Conservation (phyloP, 2,113 vertebrate genomes). For the Albula goreensis region DNA sequence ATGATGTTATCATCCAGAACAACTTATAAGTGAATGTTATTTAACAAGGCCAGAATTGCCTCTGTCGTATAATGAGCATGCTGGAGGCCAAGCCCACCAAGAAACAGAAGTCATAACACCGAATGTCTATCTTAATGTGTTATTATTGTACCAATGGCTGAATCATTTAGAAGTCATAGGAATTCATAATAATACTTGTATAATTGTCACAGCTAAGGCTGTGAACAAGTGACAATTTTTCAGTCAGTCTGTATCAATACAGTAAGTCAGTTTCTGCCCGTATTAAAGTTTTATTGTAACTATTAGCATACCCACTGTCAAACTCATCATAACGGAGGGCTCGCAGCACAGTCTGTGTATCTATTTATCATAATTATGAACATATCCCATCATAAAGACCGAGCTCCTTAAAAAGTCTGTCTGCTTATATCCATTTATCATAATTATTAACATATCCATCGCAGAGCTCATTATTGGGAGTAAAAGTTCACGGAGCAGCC, state of each 20-base stretch:
- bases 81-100: no score
- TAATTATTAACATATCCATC: no score
- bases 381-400: background rate
- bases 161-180: background rate
- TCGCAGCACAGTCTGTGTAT: background rate
- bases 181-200: background rate
- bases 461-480: no score
- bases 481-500: no score
- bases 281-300: background rate
- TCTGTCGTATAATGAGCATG: no score
- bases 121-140: no score
- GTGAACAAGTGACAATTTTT: slow-evolving; percentile 76
- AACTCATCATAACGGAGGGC: background rate
- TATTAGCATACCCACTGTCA: background rate
- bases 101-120: no score
- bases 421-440: background rate
- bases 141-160: no score
- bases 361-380: slow-evolving; percentile 1
- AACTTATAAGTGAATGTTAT: no score
- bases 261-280: background rate
- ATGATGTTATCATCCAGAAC: no score
- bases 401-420: background rate
- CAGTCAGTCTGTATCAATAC: background rate
- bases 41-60: no score
- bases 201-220: slow-evolving; percentile 82